Evolutionary conservation across 2,888 invertebrate species (phyloP).

Genomic region (Eulithis prunata): DNA sequence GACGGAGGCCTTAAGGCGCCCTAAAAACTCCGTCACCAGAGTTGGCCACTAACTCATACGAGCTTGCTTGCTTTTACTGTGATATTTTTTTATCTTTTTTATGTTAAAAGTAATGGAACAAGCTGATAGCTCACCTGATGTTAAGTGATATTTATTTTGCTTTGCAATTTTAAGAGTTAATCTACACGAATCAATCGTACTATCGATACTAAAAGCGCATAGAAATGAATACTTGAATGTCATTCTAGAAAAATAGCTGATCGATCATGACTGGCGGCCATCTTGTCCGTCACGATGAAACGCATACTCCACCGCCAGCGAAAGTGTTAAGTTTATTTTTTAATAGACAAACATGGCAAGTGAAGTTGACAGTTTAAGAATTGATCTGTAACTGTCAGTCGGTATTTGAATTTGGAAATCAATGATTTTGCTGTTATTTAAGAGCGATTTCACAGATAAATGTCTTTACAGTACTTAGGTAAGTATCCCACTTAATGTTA

Average conservation of each 20-base stretch:
- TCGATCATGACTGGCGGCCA: conserved; percentile 44
- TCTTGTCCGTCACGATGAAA: conserved; percentile 46
- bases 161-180: background rate
- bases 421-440: background rate
- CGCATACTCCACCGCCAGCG: conserved; percentile 41
- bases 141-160: no score
- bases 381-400: conserved; percentile 23
- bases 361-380: conserved; percentile 27
- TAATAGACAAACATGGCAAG: conserved; percentile 36
- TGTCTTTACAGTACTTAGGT: background rate
- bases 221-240: conserved; percentile 19
- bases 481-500: background rate
- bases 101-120: no score
- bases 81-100: no score
- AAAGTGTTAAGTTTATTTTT: conserved; percentile 44
- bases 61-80: no score
- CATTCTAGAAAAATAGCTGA: conserved; percentile 44
- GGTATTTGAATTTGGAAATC: background rate
- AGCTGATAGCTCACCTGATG: no score
- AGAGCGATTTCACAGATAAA: no score
- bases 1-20: no score
- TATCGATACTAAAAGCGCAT: conserved; percentile 15
- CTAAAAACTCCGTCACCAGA: no score
- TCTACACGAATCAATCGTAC: background rate
- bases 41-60: no score